Evolutionary conservation across 2,888 invertebrate species (phyloP), one percentile per base, ranked within the genome.

Genomic region (Brachypalpus laphriformis): DNA sequence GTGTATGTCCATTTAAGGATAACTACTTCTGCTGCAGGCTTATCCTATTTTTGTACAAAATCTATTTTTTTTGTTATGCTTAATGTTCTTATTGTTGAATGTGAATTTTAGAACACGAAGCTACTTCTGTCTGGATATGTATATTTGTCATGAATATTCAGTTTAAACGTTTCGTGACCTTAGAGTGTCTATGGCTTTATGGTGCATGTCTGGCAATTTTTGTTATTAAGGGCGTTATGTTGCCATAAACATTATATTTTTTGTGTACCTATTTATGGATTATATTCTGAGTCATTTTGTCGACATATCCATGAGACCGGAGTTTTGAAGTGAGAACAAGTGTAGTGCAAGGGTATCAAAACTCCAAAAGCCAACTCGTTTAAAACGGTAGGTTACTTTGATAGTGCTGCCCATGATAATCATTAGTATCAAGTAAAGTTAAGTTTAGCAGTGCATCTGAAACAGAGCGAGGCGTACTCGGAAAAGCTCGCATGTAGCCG

Each of bases 1-100:
- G 37, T 47, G 47, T 34, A 9, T 18, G 54, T 65, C 34, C 54
- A n/a, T 54, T 56, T n/a, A 54, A 51, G 76, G 76, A 68, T 28
- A 40, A 28, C 25, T 47, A 3, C 34, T 34, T 25, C 25, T 34
- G 34, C 11, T 45, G 42, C 28, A 42, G 42, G 40, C 42, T 40
- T 40, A 42, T 40, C 2, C 0, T 16, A 28, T 25, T 61, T 14
- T 25, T 14, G 16, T 61, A 16, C 40, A 14, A 16, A 0, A 42
- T 9, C 28, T 28, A 25, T 11, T n/a, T 31, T 31, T 7, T 28
- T 18, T 28, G 28, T 31, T 18, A 5, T 14, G n/a, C 16, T 45
- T 2, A 18, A 7, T n/a, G 45, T 28, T n/a, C 11, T 18, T 45
- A 28, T 18, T n/a, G 20, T 61, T 25, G 9, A 47, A 63, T 63